phyloP scores from a whole-genome alignment of 2,113 vertebrate genomes.

The Alectura lathami region DNA sequence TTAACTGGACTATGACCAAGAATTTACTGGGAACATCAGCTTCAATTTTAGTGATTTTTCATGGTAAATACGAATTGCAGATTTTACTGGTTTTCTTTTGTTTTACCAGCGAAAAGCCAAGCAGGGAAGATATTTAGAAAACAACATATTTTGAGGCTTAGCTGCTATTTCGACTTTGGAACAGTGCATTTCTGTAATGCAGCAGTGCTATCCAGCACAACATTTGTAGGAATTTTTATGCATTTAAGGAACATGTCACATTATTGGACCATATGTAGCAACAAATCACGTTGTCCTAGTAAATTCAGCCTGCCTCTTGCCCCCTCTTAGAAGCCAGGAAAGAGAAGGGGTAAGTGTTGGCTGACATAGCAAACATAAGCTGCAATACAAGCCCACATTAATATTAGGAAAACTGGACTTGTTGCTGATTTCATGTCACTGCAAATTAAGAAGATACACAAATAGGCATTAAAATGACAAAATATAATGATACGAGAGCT shows the following conservation, averaged over 20 bases:
- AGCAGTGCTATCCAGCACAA: not conserved
- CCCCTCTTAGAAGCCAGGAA: not conserved
- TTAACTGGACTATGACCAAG: slow-evolving; percentile 67
- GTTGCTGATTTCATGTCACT: slow-evolving; percentile 40
- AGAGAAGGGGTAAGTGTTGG: slow-evolving; percentile 17
- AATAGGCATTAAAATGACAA: slow-evolving; percentile 72
- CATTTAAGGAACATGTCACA: not conserved
- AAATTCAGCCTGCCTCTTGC: not conserved
- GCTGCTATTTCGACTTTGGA: not conserved
- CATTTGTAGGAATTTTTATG: not conserved
- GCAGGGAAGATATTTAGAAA: not conserved
- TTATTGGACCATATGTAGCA: not conserved
- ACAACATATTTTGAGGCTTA: slow-evolving; percentile 13
- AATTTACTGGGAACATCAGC: slow-evolving; percentile 70
- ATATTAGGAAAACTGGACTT: slow-evolving; percentile 28
- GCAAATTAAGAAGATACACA: slow-evolving; percentile 67
- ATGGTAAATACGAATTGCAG: slow-evolving; percentile 46
- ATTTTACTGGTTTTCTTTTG: slow-evolving; percentile 55
- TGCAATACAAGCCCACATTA: slow-evolving; percentile 47
- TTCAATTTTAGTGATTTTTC: slow-evolving; percentile 66
- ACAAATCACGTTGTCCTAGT: not conserved
- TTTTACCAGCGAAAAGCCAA: slow-evolving; percentile 36
- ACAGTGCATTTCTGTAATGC: not conserved
- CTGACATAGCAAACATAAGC: not conserved
- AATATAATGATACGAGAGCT: slow-evolving; percentile 62